A percentile compares a stretch with the other conserved stretches of the same genome.
Evolutionary conservation across 2,888 invertebrate genomes (phyloP).

Genomic region (Allygus modestus): DNA sequence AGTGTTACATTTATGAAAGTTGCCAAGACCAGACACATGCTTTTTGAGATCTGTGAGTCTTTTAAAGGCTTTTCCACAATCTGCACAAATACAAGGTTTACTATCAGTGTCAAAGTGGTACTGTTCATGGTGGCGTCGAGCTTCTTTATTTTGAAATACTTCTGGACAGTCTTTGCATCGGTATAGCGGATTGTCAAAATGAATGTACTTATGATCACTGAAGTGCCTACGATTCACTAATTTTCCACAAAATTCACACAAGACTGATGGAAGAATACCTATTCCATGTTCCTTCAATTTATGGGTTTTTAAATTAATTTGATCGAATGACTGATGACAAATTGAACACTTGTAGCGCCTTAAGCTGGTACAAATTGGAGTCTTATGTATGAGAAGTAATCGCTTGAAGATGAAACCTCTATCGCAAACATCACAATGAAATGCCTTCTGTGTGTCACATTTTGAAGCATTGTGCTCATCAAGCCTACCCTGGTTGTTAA

Average conservation of each 20-base stretch:
- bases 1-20: not conserved
- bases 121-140: not conserved
- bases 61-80: not conserved
- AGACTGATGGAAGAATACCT: not conserved
- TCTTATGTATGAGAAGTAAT: conserved; percentile 8
- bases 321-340: not conserved
- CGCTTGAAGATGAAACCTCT: conserved; percentile 21
- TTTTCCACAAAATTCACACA: conserved; percentile 39
- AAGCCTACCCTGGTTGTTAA: not conserved
- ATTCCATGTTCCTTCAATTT: not conserved
- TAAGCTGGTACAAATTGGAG: conserved; percentile 10
- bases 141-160: not conserved
- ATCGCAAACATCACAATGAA: conserved; percentile 2
- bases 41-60: not conserved
- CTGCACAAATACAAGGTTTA: conserved; percentile 20
- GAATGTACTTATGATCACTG: not conserved
- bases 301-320: not conserved
- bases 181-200: not conserved
- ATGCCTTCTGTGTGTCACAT: conserved; percentile 22
- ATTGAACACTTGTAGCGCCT: conserved; percentile 3
- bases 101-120: not conserved
- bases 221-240: not conserved
- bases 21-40: not conserved
- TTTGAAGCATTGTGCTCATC: conserved; percentile 29
- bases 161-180: not conserved